These are phyloP conservation scores for Tiliacea aurago DNA, from an alignment of 2,888 invertebrate species.

Conservation along the genomic window DNA sequence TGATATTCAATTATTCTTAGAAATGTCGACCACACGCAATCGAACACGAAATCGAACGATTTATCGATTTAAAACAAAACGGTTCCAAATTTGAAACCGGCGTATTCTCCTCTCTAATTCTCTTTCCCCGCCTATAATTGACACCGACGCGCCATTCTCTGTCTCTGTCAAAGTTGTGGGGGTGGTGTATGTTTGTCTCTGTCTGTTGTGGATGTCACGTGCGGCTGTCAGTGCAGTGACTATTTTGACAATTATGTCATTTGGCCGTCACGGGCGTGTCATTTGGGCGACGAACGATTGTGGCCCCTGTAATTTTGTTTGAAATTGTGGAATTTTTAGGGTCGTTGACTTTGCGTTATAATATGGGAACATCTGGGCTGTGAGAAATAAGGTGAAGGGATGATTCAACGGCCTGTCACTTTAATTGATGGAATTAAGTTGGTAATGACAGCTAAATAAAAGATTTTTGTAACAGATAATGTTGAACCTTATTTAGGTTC, in stretches of 20 bases:
- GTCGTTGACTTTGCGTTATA: slow-evolving; percentile 83
- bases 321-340: slow-evolving; percentile 85
- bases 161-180: slow-evolving; percentile 70
- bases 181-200: slow-evolving; percentile 71
- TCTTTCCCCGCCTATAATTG: slow-evolving; percentile 90
- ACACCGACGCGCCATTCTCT: slow-evolving; percentile 85
- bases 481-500: background rate
- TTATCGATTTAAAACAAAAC: slow-evolving; percentile 90
- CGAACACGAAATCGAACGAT: slow-evolving; percentile 87
- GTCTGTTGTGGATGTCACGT: slow-evolving; percentile 85
- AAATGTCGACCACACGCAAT: slow-evolving; percentile 89
- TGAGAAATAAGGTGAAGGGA: slow-evolving; percentile 69
- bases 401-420: slow-evolving; percentile 46
- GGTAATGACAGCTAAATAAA: slow-evolving; percentile 19
- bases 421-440: slow-evolving; percentile 47
- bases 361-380: slow-evolving; percentile 86
- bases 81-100: slow-evolving; percentile 89
- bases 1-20: slow-evolving; percentile 89
- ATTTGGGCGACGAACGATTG: slow-evolving; percentile 89
- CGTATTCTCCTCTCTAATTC: slow-evolving; percentile 88
- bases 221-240: slow-evolving; percentile 87
- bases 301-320: slow-evolving; percentile 87
- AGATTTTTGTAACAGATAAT: slow-evolving; percentile 31
- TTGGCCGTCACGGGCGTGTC: slow-evolving; percentile 89
- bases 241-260: slow-evolving; percentile 91